Base-by-base conservation (phyloP, 2,888 invertebrate genomes). In the Aleiodes leptofemur region DNA sequence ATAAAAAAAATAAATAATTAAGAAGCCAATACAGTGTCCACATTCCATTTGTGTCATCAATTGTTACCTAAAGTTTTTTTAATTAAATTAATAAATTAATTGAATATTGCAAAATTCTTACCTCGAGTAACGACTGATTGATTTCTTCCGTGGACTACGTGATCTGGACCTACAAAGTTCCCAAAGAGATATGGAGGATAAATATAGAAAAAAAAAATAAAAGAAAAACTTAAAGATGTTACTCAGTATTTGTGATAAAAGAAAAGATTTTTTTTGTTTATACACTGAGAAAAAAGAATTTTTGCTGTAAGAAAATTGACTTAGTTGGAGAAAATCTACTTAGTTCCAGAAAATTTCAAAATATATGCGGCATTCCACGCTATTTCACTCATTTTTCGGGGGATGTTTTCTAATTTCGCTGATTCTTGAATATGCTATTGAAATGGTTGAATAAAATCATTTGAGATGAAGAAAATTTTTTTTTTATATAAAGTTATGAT, bases 51-150 rank as follows among this genome's bases (percentile, higher is more conserved):
- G 23, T 34, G 43, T 43, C 43, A 43, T 11, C 64, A 64, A 59
- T 48, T 8, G 48, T 23, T 64, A 43, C 64, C 64, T 48, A 48
- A 23, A 55, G 14, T 43, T 43, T 23, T 23, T 23, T 23, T 23
- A 23, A 23, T 23, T 8, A n/a, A 64, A 64, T 48, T 23, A 48
- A 43, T 9, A 8, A 43, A 43, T 64, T 64, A 48, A 43, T 48
- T 8, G 16, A 43, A 43, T 9, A n/a, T 43, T 9, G 23, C 23
- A 23, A 43, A 43, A 9, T 43, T 77, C 79, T 79, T 78, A 79
- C 79, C 79, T 79, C 75, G 84, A 83, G 76, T 80, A 82, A 77
- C 81, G 84, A 81, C 83, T 83, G 78, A 85, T 64, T 56, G 85
- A 85, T 78, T 81, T 86, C 76, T 72, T 80, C 77, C 80, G 77